Evolutionary conservation across 2,888 invertebrate genomes (phyloP).

Genomic region (Cepaea hortensis): DNA sequence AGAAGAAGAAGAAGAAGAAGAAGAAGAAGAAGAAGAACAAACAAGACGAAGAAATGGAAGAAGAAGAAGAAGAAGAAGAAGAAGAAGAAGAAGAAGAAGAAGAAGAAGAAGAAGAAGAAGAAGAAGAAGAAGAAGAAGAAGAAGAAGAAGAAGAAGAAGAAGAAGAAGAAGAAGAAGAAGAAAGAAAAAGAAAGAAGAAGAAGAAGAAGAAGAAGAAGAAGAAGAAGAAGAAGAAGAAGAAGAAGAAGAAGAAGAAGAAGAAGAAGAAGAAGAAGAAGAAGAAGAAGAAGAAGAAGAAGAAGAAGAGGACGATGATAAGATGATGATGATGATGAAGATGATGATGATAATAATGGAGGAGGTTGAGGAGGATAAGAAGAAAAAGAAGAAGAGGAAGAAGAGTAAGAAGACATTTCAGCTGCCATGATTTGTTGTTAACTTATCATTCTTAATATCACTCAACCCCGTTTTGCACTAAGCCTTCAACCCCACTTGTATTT

Average conservation of each 20-base stretch:
- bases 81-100: constrained; percentile 37
- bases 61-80: constrained; percentile 22
- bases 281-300: too few species aligned
- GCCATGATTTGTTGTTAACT: too few species aligned
- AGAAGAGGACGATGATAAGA: too few species aligned
- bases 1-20: too few species aligned
- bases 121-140: constrained; percentile 14
- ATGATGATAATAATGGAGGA: too few species aligned
- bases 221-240: background rate
- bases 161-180: background rate
- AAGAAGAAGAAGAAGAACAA: background rate
- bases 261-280: background rate
- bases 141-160: constrained; percentile 2
- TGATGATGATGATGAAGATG: too few species aligned
- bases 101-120: constrained; percentile 26
- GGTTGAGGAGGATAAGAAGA: too few species aligned
- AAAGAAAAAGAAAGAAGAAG: background rate
- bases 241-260: constrained; percentile 15
- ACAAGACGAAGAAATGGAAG: background rate
- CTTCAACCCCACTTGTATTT: too few species aligned
- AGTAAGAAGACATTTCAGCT: too few species aligned
- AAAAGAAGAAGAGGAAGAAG: too few species aligned
- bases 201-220: background rate
- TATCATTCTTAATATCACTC: too few species aligned
- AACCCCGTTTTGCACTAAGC: too few species aligned